Evolutionary conservation across 2,797 vertebrate genomes (phyloP).

Genomic region (Rhincodon typus): DNA sequence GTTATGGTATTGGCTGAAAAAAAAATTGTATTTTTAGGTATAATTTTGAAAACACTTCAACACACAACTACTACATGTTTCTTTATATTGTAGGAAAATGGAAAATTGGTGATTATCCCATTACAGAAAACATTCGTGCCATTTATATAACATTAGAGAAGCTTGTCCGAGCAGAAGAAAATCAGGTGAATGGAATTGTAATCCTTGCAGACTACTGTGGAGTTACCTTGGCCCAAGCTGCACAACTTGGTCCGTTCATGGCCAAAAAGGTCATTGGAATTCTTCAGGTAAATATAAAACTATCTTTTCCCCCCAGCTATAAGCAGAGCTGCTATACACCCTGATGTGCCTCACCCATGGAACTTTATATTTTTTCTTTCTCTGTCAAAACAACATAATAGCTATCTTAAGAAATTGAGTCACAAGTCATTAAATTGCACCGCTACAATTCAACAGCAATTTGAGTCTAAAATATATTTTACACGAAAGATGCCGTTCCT

Average conservation of each 20-base stretch:
- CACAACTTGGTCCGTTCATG: conserved; percentile 93
- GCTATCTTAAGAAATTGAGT: neutral
- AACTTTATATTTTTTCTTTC: neutral
- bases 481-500: neutral
- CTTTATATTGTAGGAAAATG: conserved; percentile 76
- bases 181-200: conserved; percentile 94
- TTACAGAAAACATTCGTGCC: conserved; percentile 92
- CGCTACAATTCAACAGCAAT: neutral
- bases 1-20: neutral
- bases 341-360: neutral
- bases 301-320: neutral
- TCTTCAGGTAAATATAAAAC: conserved; percentile 76
- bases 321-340: neutral
- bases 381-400: neutral
- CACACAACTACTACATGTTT: neutral
- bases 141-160: conserved; percentile 95
- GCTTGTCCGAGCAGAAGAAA: conserved; percentile 93
- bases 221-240: conserved; percentile 92
- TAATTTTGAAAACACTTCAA: neutral
- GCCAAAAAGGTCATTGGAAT: conserved; percentile 97
- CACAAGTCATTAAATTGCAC: neutral
- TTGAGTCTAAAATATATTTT: neutral
- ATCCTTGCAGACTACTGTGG: conserved; percentile 94
- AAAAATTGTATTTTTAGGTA: neutral
- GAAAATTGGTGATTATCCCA: conserved; percentile 87